Percentiles rank a stretch among this genome's conserved stretches.
Conservation (phyloP, 2,113 vertebrate species). For the Platysteira castanea region DNA sequence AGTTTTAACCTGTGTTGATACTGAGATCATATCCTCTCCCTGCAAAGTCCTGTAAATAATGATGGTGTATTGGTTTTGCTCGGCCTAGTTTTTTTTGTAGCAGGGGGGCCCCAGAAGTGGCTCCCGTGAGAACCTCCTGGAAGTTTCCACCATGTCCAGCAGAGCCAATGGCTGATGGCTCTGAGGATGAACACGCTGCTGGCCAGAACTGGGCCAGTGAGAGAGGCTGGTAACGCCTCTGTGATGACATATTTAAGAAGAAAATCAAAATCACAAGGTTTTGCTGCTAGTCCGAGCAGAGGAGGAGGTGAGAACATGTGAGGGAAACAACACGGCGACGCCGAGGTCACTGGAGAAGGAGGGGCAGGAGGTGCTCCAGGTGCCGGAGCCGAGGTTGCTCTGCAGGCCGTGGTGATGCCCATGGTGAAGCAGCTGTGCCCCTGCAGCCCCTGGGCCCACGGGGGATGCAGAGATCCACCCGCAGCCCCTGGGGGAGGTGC, state of each 20-base stretch:
- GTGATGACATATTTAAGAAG: too few species aligned
- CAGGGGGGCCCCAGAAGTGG: not conserved
- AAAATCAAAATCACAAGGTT: not conserved
- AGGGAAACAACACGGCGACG: not conserved
- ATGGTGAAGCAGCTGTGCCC: not conserved
- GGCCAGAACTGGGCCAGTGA: not conserved
- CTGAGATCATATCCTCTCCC: not conserved
- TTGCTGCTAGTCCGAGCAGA: not conserved
- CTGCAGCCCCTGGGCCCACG: not conserved
- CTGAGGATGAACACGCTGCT: not conserved
- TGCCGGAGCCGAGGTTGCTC: not conserved
- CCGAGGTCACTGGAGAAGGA: not conserved
- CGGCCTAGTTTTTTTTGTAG: not conserved
- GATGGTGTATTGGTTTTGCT: not conserved
- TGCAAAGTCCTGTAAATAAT: not conserved
- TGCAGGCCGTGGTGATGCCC: not conserved
- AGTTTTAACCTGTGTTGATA: not conserved
- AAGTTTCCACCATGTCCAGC: too few species aligned
- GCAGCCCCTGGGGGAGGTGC: too few species aligned
- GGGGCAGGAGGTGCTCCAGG: not conserved
- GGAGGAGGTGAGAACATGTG: not conserved
- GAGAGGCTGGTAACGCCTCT: not conserved
- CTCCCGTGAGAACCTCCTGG: not conserved
- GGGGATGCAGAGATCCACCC: too few species aligned
- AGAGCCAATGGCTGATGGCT: not conserved